phyloP scores from a whole-genome alignment of 2,113 vertebrate species.

The Garra rufa region DNA sequence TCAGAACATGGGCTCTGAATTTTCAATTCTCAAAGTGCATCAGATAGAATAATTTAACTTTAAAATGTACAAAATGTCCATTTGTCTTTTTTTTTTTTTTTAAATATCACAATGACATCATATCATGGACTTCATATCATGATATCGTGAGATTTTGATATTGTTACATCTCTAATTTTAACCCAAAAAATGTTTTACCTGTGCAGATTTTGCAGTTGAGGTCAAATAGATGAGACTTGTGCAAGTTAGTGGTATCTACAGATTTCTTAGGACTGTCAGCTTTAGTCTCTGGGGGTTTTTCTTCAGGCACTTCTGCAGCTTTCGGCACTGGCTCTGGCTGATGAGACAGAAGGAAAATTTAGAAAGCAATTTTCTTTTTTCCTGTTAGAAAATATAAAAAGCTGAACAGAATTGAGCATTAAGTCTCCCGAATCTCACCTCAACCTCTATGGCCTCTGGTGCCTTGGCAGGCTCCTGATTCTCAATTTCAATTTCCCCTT shows the following conservation, averaged over 20 bases:
- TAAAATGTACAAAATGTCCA: no score
- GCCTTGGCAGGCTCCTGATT: slow-evolving; percentile 91
- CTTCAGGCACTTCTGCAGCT: slow-evolving; percentile 79
- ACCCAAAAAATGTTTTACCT: slow-evolving; percentile 75
- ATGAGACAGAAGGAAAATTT: background rate
- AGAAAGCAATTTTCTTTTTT: background rate
- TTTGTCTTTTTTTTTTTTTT: no score
- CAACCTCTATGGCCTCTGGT: slow-evolving; percentile 82
- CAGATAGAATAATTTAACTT: no score
- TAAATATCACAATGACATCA: no score
- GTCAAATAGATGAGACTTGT: slow-evolving; percentile 97
- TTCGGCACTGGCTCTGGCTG: slow-evolving; percentile 79
- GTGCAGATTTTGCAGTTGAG: slow-evolving; percentile 99
- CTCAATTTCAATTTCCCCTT: slow-evolving; percentile 99
- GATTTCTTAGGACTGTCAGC: slow-evolving; percentile 69
- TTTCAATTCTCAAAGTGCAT: no score
- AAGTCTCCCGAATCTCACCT: slow-evolving; percentile 70
- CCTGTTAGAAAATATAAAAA: background rate
- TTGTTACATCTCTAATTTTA: no score
- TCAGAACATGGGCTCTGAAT: no score
- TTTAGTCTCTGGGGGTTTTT: slow-evolving; percentile 79
- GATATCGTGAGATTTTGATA: no score
- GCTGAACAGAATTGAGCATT: background rate
- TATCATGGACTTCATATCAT: no score
- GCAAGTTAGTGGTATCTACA: slow-evolving; percentile 90